Evolutionary conservation across 2,113 vertebrate species (phyloP).

Genomic region (Sorex araneus): DNA sequence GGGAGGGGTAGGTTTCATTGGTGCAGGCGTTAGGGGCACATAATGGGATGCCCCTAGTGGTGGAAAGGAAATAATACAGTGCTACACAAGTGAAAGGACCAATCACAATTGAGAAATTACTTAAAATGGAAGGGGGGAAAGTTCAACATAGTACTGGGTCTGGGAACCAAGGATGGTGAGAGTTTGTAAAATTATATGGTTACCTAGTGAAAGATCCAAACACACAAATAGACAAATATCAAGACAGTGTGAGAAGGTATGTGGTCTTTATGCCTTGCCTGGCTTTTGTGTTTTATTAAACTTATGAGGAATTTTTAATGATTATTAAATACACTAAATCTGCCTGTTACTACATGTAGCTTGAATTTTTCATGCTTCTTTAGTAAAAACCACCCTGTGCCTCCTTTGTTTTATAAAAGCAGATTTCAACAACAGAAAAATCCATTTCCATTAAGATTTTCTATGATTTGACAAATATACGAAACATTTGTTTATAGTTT

Average conservation of each 20-base stretch:
- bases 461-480: neutral
- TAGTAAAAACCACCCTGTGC: neutral
- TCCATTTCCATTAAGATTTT: neutral
- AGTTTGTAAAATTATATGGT: neutral
- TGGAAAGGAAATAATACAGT: neutral
- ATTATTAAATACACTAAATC: neutral
- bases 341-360: neutral
- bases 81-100: neutral
- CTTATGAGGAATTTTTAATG: neutral
- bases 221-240: neutral
- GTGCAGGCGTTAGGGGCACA: neutral
- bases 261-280: neutral
- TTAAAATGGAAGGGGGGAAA: neutral
- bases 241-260: neutral
- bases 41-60: neutral
- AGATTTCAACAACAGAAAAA: conserved; percentile 8
- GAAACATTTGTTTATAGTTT: conserved; percentile 13
- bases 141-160: neutral
- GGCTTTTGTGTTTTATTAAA: no score
- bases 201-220: neutral
- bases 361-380: neutral
- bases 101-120: neutral
- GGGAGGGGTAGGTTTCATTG: neutral
- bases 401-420: conserved; percentile 43
- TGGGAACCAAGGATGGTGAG: neutral